Percentiles rank a stretch among this genome's conserved stretches.
Conservation (phyloP, 2,113 vertebrate species). For the Coturnix japonica region DNA sequence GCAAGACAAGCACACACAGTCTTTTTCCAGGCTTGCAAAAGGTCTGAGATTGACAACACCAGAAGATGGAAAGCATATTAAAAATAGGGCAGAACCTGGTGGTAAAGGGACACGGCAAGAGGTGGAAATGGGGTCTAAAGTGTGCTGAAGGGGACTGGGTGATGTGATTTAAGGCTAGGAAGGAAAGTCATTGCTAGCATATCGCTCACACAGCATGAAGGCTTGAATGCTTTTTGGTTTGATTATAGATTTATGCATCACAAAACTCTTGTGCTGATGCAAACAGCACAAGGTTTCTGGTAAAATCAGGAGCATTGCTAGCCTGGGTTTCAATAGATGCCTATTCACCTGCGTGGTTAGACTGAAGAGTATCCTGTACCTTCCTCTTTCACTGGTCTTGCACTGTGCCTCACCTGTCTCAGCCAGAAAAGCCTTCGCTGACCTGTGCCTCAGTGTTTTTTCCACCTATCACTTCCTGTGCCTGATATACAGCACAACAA, state of each 20-base stretch:
- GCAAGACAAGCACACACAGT: rapidly evolving
- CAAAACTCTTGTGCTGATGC: background rate
- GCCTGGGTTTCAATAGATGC: background rate
- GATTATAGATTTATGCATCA: background rate
- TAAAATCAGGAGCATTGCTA: rapidly evolving
- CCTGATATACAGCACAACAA: too few relatives aligned
- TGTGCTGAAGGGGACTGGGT: background rate
- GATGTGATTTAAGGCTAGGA: background rate
- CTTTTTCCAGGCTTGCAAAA: background rate
- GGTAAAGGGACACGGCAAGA: background rate
- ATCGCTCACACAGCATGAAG: background rate
- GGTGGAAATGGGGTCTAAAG: background rate
- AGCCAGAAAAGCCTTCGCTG: background rate
- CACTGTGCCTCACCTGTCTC: background rate
- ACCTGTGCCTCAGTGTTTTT: background rate
- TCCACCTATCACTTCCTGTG: rapidly evolving
- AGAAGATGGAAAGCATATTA: background rate
- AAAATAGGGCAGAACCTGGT: slow-evolving; percentile 17
- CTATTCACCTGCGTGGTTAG: background rate
- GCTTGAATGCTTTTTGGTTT: background rate
- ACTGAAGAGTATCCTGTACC: background rate
- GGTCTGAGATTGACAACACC: background rate
- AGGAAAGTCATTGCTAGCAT: background rate
- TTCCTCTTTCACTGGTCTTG: rapidly evolving
- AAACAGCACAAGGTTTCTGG: background rate